Percentiles rank a stretch among this genome's conserved stretches.
Conservation (phyloP, 2,888 invertebrate species). For the Hirtodrosophila trivittata region DNA sequence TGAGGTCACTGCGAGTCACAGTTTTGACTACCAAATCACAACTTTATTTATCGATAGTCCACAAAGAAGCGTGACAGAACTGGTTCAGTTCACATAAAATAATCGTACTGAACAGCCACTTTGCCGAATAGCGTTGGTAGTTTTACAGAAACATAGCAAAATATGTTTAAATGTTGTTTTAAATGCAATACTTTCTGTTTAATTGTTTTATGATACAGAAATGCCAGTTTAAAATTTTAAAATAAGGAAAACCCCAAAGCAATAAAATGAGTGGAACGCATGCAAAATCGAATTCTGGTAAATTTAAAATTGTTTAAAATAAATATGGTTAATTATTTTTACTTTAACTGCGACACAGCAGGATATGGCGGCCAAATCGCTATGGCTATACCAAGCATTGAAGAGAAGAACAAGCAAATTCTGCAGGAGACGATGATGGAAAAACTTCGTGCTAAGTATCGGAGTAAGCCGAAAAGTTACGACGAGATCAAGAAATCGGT, state of each 20-base stretch:
- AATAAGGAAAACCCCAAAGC: background rate
- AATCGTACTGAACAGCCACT: conserved; percentile 1
- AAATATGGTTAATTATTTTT: background rate
- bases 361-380: conserved; percentile 32
- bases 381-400: conserved; percentile 67
- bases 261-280: conserved; percentile 50
- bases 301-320: background rate
- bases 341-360: conserved; percentile 8
- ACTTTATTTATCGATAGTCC: conserved; percentile 26
- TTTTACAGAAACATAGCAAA: conserved; percentile 1
- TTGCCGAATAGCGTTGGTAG: conserved; percentile 4
- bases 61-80: background rate
- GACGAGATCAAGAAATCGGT: conserved; percentile 94
- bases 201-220: background rate
- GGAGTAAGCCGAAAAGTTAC: conserved; percentile 92
- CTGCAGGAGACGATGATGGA: conserved; percentile 96
- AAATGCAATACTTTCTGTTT: background rate
- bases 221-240: background rate
- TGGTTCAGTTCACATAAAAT: conserved; percentile 8
- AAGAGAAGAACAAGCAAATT: conserved; percentile 88
- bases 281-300: conserved; percentile 19
- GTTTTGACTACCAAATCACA: too few species aligned
- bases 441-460: conserved; percentile 91
- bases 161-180: conserved; percentile 2
- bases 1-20: too few species aligned